Conservation (phyloP, 2,797 vertebrate genomes). For the Siniperca scherzeri region DNA sequence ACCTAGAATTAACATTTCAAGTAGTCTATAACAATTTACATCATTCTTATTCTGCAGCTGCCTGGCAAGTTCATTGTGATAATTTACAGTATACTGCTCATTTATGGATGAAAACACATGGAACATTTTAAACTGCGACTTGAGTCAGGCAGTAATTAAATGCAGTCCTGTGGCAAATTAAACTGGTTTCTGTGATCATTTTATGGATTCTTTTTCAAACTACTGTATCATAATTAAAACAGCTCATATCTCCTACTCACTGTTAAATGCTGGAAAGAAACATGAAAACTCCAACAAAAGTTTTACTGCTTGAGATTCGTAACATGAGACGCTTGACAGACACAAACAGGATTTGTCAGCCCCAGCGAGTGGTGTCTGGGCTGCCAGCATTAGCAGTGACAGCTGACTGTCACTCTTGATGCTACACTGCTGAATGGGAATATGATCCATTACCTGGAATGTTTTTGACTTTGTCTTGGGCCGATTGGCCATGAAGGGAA, state of each 20-base stretch:
- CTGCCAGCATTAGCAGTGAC: conserved; percentile 73
- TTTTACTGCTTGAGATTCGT: conserved; percentile 66
- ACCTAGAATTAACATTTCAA: conserved; percentile 18
- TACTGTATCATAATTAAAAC: conserved; percentile 39
- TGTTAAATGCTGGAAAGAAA: conserved; percentile 30
- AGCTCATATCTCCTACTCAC: conserved; percentile 1
- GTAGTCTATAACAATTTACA: not conserved
- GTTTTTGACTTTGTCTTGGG: conserved; percentile 75
- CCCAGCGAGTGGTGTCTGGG: conserved; percentile 67
- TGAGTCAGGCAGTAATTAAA: conserved; percentile 59
- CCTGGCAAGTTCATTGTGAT: conserved; percentile 34
- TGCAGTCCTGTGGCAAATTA: conserved; percentile 55
- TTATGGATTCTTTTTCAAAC: conserved; percentile 31
- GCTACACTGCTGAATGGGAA: conserved; percentile 75
- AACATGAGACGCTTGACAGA: conserved; percentile 65
- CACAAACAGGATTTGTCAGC: conserved; percentile 77
- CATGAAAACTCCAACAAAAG: conserved; percentile 50
- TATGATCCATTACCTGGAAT: conserved; percentile 79
- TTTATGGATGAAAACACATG: conserved; percentile 51
- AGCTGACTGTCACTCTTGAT: conserved; percentile 75
- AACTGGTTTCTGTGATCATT: conserved; percentile 44
- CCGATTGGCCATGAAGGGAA: conserved; percentile 36
- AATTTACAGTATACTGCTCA: conserved; percentile 29
- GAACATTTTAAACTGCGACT: conserved; percentile 50
- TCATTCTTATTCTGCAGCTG: conserved; percentile 30